A percentile compares a stretch with the other conserved stretches of the same genome.
phyloP scores from a whole-genome alignment of 2,113 vertebrate genomes.

The Cavia aperea region DNA sequence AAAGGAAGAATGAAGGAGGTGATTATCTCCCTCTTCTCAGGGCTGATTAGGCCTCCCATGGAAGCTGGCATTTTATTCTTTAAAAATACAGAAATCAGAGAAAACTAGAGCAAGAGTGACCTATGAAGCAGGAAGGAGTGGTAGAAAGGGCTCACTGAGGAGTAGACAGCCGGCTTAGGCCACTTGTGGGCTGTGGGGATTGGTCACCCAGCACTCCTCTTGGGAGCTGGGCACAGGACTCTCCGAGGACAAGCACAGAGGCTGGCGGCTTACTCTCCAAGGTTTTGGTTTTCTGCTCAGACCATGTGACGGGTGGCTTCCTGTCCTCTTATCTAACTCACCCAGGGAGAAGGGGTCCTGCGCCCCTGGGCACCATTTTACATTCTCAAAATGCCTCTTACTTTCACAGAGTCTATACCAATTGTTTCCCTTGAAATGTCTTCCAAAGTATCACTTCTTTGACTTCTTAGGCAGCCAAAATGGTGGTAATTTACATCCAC shows the following conservation, averaged over 20 bases:
- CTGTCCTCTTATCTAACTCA: background rate
- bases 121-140: background rate
- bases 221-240: background rate
- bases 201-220: background rate
- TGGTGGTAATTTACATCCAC: background rate
- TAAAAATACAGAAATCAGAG: conserved; percentile 15
- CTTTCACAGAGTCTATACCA: background rate
- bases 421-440: background rate
- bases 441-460: conserved; percentile 7
- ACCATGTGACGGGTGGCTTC: background rate
- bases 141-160: background rate
- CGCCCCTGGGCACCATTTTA: background rate
- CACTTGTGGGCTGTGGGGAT: background rate
- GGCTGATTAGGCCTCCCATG: background rate
- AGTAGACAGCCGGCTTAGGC: background rate
- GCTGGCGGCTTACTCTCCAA: background rate
- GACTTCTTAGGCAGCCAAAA: background rate
- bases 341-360: background rate
- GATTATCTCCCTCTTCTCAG: background rate
- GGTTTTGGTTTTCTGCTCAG: background rate
- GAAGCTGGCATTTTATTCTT: conserved; percentile 2
- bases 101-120: background rate
- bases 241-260: background rate
- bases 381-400: background rate
- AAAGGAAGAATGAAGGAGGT: background rate